phyloP scores from a whole-genome alignment of 2,797 vertebrate genomes.

The Pangasius sanitwongsei region DNA sequence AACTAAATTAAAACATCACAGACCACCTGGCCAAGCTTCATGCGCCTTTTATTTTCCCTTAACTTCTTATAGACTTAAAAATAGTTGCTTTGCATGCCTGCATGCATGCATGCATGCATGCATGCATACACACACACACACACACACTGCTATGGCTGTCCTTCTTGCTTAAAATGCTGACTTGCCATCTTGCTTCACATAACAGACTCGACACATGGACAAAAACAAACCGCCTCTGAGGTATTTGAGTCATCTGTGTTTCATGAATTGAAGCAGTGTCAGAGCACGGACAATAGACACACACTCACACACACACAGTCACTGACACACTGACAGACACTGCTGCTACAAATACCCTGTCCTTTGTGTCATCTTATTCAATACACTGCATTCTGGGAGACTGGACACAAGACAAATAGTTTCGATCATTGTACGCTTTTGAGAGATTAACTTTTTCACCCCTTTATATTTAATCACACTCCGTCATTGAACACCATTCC shows the following conservation, averaged over 20 bases:
- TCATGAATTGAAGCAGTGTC: background rate
- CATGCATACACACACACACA: background rate
- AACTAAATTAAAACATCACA: background rate
- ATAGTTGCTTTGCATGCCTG: background rate
- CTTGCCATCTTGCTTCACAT: background rate
- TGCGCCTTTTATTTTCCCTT: background rate
- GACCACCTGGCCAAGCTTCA: too few relatives aligned
- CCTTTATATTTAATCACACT: slow-evolving; percentile 21
- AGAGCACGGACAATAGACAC: background rate
- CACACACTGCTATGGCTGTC: background rate
- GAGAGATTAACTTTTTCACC: slow-evolving; percentile 20
- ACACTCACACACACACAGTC: background rate
- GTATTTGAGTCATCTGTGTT: background rate
- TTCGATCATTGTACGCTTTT: slow-evolving; percentile 4
- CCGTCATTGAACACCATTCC: slow-evolving; percentile 5
- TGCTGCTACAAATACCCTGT: background rate
- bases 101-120: background rate
- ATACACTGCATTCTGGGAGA: background rate
- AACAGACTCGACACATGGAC: background rate
- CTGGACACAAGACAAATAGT: slow-evolving; percentile 20
- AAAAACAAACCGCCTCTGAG: background rate
- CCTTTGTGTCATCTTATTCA: slow-evolving; percentile 4
- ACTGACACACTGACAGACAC: background rate
- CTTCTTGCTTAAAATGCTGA: background rate
- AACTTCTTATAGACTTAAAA: slow-evolving; percentile 58